phyloP scores from a whole-genome alignment of 2,797 vertebrate species.

The Rousettus madagascariensis region DNA sequence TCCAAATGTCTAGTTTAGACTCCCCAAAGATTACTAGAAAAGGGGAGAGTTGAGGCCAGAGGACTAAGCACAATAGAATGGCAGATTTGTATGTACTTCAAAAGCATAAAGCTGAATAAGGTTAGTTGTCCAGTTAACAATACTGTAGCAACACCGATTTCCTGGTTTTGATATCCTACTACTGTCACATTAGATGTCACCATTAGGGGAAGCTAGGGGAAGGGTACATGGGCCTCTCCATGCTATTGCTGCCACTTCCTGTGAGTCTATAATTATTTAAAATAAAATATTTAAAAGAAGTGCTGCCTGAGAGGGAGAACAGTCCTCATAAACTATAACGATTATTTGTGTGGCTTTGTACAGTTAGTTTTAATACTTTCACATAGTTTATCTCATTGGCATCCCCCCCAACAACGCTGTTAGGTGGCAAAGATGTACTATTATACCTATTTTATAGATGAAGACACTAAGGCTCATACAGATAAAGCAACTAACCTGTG shows the following conservation, averaged over 20 bases:
- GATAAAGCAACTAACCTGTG: not conserved
- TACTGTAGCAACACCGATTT: not conserved
- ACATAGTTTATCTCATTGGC: not conserved
- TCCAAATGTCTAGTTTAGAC: not conserved
- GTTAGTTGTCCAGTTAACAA: not conserved
- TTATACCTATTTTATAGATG: not conserved
- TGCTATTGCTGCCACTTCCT: not conserved
- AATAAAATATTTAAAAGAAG: slow-evolving; percentile 19
- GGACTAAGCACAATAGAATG: not conserved
- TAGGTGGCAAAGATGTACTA: not conserved
- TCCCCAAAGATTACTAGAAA: not conserved
- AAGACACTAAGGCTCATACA: not conserved
- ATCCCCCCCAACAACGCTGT: not conserved
- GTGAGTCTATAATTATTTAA: slow-evolving; percentile 16
- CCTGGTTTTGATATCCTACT: not conserved
- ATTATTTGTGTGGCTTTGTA: not conserved
- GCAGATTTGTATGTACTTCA: not conserved
- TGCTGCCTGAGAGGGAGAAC: not conserved
- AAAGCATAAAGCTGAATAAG: not conserved
- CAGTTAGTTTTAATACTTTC: not conserved
- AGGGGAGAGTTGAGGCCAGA: not conserved
- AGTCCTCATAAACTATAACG: not conserved
- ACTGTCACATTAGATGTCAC: not conserved
- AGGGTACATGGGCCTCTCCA: not conserved
- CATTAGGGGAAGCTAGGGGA: not conserved